Percentiles rank a stretch among this genome's conserved stretches.
phyloP scores from a whole-genome alignment of 2,888 invertebrate genomes.

The Lasioglossum zephyrum region DNA sequence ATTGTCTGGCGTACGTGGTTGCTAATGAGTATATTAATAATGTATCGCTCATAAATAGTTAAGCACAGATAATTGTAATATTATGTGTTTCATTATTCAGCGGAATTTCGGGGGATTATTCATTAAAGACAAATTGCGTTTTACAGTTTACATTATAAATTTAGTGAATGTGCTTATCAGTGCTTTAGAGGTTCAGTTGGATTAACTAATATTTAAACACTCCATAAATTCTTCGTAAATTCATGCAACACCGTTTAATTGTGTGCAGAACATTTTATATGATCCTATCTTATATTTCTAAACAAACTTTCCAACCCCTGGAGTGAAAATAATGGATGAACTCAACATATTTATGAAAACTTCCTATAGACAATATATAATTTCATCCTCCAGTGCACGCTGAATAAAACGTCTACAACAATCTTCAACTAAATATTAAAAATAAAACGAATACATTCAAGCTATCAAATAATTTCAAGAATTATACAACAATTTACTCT shows the following conservation, averaged over 20 bases:
- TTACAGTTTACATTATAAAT: neutral
- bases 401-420: too few relatives aligned
- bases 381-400: too few relatives aligned
- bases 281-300: neutral
- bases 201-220: neutral
- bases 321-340: too few relatives aligned
- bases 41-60: neutral
- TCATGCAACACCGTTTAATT: neutral
- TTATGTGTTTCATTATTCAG: neutral
- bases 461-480: neutral
- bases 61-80: neutral
- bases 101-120: neutral
- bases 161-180: neutral
- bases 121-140: neutral
- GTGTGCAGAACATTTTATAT: neutral
- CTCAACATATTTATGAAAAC: too few relatives aligned
- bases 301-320: too few relatives aligned
- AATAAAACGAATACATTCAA: neutral
- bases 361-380: too few relatives aligned
- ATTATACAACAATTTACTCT: neutral
- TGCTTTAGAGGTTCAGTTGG: neutral
- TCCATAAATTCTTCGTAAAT: neutral
- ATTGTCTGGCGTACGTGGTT: neutral
- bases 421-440: too few relatives aligned
- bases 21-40: neutral